These are phyloP conservation scores for Criorhina ranunculi DNA, from an alignment of 2,888 invertebrate genomes.

Conservation along the genomic window DNA sequence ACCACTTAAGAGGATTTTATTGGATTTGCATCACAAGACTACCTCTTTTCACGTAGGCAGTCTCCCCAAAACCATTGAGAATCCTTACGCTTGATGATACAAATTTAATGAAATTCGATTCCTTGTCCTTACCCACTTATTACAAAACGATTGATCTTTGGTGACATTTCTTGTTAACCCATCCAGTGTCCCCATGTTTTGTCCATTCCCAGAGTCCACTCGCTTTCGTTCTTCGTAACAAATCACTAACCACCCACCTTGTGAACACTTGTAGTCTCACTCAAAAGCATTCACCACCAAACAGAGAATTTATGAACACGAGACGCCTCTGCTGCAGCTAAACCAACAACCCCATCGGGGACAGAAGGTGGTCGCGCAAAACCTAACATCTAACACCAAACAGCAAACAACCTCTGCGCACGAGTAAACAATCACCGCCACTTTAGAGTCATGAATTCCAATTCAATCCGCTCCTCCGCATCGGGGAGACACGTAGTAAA, in stretches of 20 bases:
- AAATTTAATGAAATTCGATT: no score
- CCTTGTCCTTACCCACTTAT: neutral
- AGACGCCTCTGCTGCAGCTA: conserved; percentile 44
- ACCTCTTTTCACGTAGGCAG: no score
- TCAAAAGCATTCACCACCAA: conserved; percentile 40
- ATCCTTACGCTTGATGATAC: no score
- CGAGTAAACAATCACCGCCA: conserved; percentile 68
- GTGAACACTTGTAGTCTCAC: conserved; percentile 62
- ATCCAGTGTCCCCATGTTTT: conserved; percentile 30
- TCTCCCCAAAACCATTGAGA: no score
- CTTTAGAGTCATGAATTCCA: conserved; percentile 71
- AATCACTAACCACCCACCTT: conserved; percentile 74
- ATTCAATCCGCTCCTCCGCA: conserved; percentile 68
- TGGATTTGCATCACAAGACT: no score
- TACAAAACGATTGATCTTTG: conserved; percentile 50
- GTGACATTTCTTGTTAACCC: conserved; percentile 47
- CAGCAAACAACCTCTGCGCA: conserved; percentile 25
- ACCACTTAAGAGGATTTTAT: no score
- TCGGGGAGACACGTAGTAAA: conserved; percentile 58
- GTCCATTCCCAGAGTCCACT: conserved; percentile 10
- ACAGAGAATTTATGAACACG: conserved; percentile 62
- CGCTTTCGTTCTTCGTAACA: conserved; percentile 37
- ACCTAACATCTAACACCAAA: conserved; percentile 51
- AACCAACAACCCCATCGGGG: conserved; percentile 20
- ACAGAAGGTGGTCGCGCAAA: conserved; percentile 23